A percentile compares a stretch with the other conserved stretches of the same genome.
Conservation (phyloP, 2,888 invertebrate genomes). For the Cryptus armator region DNA sequence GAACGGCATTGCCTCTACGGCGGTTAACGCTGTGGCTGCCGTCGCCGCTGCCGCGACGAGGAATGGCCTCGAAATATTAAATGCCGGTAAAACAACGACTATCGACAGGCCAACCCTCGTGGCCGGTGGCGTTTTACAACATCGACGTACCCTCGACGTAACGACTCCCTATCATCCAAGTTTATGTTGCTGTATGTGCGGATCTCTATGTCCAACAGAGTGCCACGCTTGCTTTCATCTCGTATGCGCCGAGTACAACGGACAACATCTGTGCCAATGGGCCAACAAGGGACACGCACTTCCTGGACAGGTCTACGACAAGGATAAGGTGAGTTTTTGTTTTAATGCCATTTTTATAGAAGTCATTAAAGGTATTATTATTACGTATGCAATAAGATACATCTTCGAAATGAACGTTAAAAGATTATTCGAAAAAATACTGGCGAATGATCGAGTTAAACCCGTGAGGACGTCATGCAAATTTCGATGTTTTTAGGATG, state of each 20-base stretch:
- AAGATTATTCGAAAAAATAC: neutral
- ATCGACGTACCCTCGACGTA: slow-evolving; percentile 51
- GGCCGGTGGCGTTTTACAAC: slow-evolving; percentile 34
- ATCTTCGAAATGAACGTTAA: no score
- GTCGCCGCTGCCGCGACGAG: slow-evolving; percentile 18
- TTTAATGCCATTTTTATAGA: neutral
- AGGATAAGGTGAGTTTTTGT: slow-evolving; percentile 81
- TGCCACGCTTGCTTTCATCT: slow-evolving; percentile 89
- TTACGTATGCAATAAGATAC: no score
- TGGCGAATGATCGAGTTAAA: neutral
- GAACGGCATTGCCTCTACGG: slow-evolving; percentile 52
- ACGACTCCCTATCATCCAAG: slow-evolving; percentile 53
- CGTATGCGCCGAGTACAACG: slow-evolving; percentile 85
- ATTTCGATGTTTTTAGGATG: neutral
- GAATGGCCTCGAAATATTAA: slow-evolving; percentile 56
- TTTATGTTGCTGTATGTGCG: slow-evolving; percentile 88
- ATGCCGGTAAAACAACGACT: slow-evolving; percentile 43
- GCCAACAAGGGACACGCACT: slow-evolving; percentile 81
- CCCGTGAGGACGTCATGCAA: neutral
- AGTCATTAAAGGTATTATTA: neutral
- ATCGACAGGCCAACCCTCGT: slow-evolving; percentile 28
- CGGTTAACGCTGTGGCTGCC: slow-evolving; percentile 24
- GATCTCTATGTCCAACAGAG: slow-evolving; percentile 88
- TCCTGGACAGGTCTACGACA: slow-evolving; percentile 81
- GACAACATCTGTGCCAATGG: slow-evolving; percentile 84